Base-by-base conservation (phyloP, 2,797 vertebrate genomes). In the Poeciliopsis paucimaculata region DNA sequence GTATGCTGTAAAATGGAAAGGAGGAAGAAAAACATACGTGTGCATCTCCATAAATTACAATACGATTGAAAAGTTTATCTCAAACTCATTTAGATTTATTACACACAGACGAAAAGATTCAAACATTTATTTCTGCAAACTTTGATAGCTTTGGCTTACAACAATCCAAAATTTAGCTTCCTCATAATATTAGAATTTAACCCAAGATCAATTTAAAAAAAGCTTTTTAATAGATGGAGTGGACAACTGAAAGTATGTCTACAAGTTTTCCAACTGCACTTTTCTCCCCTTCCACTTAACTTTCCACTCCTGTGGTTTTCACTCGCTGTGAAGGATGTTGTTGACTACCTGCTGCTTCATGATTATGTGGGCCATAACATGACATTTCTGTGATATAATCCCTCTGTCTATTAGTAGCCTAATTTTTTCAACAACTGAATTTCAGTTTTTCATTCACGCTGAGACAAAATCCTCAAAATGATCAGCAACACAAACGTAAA, bases 1-100 rank as follows among this genome's bases (percentile, higher is more conserved):
- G 10, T 23, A 15, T 45, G 45, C 20, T 68, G 46, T 45, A 66
- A 51, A 26, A 82, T 39, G 81, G 72, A 81, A 36, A 45, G 3
- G 2, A 57, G n/a, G 31, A 41, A 68, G 72, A 49, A 18, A 43
- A 77, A 55, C 34, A 1, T 2, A 2, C 0, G 1, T 2, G 12
- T 28, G 12, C 12, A 71, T 71, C 26, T 45, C 41, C 41, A 71
- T 70, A 43, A 36, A 15, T n/a, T 43, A 13, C 39, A 41, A 43
- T 13, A 15, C 45, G 26, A 12, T 45, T 43, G 23, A 7, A 71
- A 71, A 45, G 41, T 43, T 71, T 45, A 26, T 70, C 6, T 45
- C 34, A 64, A 64, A 34, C 16, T 36, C 31, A 64, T 49, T 18
- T 60, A 60, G 16, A 36, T 16, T 70, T 43, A 43, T 15, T 26